Percentiles rank a stretch among this genome's conserved stretches.
Evolutionary conservation across 2,888 invertebrate genomes (phyloP).

Genomic region (Pachymerium ferrugineum): DNA sequence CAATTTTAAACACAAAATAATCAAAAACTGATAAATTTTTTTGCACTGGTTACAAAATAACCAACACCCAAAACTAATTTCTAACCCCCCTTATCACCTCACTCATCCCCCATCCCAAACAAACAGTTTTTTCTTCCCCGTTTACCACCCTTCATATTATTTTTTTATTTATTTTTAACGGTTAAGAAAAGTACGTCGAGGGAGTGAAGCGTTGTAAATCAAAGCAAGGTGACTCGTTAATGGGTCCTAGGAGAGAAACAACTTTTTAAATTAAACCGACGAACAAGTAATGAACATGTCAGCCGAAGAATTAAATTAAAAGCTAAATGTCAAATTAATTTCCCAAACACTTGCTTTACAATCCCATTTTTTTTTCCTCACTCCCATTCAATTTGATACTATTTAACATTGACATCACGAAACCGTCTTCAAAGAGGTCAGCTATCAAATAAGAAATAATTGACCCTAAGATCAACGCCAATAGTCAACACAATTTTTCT

Average conservation of each 20-base stretch:
- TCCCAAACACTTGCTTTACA: not conserved
- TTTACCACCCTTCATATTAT: too few species aligned
- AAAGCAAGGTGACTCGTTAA: conserved; percentile 5
- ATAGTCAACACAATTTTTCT: not conserved
- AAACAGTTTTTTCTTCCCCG: too few species aligned
- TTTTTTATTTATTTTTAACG: not conserved
- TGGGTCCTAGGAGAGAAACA: conserved; percentile 9
- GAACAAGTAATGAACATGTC: conserved; percentile 15
- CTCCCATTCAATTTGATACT: not conserved
- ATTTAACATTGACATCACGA: not conserved
- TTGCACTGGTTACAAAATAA: too few species aligned
- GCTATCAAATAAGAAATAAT: not conserved
- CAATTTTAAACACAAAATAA: too few species aligned
- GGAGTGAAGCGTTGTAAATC: not conserved
- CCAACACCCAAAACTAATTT: too few species aligned
- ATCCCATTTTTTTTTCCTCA: not conserved
- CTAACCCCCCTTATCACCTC: too few species aligned
- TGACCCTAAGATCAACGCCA: not conserved
- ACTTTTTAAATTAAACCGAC: conserved; percentile 10
- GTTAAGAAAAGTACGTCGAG: not conserved
- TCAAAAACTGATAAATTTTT: too few species aligned
- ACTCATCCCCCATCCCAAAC: too few species aligned
- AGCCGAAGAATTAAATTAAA: conserved; percentile 5
- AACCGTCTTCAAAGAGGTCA: too few species aligned
- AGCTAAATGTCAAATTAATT: conserved; percentile 20